phyloP scores from a whole-genome alignment of 1,140 invertebrate genomes.

The Agrilus planipennis region DNA sequence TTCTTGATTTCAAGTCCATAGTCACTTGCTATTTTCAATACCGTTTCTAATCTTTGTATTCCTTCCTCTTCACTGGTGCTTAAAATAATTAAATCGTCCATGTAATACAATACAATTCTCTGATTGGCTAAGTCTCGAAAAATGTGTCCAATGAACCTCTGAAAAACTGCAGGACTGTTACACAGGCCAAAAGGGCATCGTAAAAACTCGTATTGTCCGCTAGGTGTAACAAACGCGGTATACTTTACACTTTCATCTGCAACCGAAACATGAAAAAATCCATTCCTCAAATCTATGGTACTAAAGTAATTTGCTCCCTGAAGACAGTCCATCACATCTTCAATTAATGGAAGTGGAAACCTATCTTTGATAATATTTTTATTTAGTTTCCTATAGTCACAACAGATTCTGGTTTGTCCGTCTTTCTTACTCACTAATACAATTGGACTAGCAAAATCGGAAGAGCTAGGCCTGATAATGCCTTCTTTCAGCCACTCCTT shows the following conservation, averaged over 20 bases:
- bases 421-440: constrained; percentile 27
- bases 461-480: constrained; percentile 18
- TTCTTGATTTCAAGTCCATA: no score
- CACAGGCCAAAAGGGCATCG: constrained; percentile 35
- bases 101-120: no score
- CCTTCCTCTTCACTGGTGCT: no score
- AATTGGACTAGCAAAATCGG: constrained; percentile 25
- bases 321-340: constrained; percentile 21
- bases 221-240: constrained; percentile 31
- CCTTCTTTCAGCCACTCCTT: constrained; percentile 7
- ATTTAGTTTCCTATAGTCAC: constrained; percentile 31
- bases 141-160: no score
- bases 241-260: constrained; percentile 25
- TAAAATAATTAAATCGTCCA: no score
- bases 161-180: constrained; percentile 24
- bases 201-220: constrained; percentile 32
- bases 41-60: no score
- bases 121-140: no score
- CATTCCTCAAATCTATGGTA: constrained; percentile 15
- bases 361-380: constrained; percentile 26
- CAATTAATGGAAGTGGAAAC: constrained; percentile 29
- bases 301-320: constrained; percentile 18
- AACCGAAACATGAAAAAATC: constrained; percentile 19
- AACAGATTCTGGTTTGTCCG: constrained; percentile 24
- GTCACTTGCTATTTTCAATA: no score